Percentiles rank a stretch among this genome's conserved stretches.
Evolutionary conservation across 2,113 vertebrate genomes (phyloP).

Genomic region (Pteruthius melanotis): DNA sequence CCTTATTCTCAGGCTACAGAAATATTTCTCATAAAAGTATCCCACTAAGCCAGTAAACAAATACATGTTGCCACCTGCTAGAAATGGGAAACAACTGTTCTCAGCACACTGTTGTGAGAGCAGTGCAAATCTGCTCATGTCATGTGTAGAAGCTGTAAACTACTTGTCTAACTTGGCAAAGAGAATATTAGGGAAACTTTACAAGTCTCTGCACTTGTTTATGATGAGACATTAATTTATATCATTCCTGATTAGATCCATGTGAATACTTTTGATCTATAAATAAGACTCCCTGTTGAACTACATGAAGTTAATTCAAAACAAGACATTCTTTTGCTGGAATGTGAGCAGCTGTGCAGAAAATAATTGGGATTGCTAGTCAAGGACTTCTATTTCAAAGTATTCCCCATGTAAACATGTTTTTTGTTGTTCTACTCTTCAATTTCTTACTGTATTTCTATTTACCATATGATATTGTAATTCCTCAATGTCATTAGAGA

Average conservation of each 20-base stretch:
- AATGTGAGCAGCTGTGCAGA: conserved; percentile 60
- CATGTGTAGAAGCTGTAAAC: background rate
- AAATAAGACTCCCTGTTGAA: conserved; percentile 21
- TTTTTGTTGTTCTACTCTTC: background rate
- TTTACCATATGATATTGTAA: background rate
- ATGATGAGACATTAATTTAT: conserved; percentile 35
- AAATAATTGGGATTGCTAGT: conserved; percentile 48
- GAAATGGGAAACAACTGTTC: conserved; percentile 26
- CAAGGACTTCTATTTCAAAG: conserved; percentile 17
- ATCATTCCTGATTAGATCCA: conserved; percentile 39
- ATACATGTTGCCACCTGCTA: conserved; percentile 55
- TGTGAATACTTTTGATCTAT: conserved; percentile 19
- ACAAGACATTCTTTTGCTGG: conserved; percentile 51
- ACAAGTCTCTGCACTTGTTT: conserved; percentile 4
- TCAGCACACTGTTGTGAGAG: background rate
- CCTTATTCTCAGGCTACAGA: conserved; percentile 26
- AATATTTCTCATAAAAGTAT: conserved; percentile 21
- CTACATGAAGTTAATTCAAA: conserved; percentile 1
- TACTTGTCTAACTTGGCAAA: conserved; percentile 1
- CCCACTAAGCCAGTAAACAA: conserved; percentile 50
- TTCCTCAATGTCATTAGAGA: background rate
- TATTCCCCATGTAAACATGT: background rate
- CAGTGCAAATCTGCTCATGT: background rate
- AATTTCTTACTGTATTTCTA: background rate
- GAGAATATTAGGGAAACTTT: background rate